Evolutionary conservation across 2,797 vertebrate species (phyloP).

Genomic region (Pelochelys cantorii): DNA sequence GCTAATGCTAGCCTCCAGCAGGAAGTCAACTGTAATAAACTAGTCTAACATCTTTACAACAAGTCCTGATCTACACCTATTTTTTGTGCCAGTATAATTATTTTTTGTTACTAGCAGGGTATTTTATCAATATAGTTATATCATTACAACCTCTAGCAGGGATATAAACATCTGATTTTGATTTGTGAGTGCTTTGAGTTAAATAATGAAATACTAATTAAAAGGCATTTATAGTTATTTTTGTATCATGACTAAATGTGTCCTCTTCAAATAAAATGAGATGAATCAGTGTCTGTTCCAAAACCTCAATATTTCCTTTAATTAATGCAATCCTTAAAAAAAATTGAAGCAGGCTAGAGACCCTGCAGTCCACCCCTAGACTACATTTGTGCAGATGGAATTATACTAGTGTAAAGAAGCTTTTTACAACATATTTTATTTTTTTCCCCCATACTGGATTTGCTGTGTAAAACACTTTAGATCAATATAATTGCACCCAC

Average conservation of each 20-base stretch:
- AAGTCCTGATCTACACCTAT: rapidly evolving
- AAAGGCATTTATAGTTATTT: neutral
- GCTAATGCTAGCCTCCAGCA: neutral
- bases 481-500: neutral
- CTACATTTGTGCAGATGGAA: neutral
- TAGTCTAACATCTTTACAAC: rapidly evolving
- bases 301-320: neutral
- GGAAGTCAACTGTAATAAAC: neutral
- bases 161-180: neutral
- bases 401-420: neutral
- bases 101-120: neutral
- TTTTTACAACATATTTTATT: neutral
- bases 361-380: neutral
- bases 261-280: neutral
- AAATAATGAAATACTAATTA: neutral
- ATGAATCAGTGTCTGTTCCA: neutral
- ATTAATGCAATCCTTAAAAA: neutral
- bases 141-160: neutral
- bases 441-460: neutral
- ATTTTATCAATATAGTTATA: neutral
- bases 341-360: rapidly evolving
- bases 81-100: neutral
- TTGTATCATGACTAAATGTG: neutral
- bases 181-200: neutral
- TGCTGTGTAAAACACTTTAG: neutral